phyloP scores from a whole-genome alignment of 2,113 vertebrate species.

The Cairina moschata region DNA sequence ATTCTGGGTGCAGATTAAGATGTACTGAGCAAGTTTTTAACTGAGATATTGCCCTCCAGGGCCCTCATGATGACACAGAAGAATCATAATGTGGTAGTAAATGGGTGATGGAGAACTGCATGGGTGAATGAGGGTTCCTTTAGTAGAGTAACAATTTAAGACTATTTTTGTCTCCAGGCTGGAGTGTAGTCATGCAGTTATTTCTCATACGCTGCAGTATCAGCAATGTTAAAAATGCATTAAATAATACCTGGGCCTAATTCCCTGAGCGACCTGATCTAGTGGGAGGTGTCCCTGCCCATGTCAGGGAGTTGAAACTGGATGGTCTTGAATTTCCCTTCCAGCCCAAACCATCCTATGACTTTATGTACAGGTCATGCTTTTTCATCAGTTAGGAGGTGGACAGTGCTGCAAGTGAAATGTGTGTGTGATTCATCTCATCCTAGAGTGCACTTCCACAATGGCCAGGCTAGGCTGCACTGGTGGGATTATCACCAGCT shows the following conservation, averaged over 20 bases:
- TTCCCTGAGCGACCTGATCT: too few relatives aligned
- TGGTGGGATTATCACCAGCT: neutral
- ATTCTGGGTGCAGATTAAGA: neutral
- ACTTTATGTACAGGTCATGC: neutral
- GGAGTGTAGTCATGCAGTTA: neutral
- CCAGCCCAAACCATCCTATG: too few relatives aligned
- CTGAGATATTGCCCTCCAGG: neutral
- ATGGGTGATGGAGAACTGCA: neutral
- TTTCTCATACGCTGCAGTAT: neutral
- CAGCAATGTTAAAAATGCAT: neutral
- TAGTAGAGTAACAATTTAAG: neutral
- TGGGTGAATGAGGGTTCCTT: neutral
- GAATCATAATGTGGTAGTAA: neutral
- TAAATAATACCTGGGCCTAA: neutral
- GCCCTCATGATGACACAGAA: neutral
- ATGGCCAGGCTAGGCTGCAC: fast-evolving
- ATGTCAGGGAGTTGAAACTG: too few relatives aligned
- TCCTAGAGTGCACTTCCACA: neutral
- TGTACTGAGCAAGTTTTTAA: neutral
- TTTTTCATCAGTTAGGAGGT: neutral
- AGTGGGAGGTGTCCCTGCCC: too few relatives aligned
- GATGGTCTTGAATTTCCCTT: too few relatives aligned
- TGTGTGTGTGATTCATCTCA: neutral
- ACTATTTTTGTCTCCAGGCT: neutral
- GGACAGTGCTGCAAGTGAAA: neutral